Base-by-base conservation (phyloP, 2,113 vertebrate genomes). In the Marmota flaviventris region DNA sequence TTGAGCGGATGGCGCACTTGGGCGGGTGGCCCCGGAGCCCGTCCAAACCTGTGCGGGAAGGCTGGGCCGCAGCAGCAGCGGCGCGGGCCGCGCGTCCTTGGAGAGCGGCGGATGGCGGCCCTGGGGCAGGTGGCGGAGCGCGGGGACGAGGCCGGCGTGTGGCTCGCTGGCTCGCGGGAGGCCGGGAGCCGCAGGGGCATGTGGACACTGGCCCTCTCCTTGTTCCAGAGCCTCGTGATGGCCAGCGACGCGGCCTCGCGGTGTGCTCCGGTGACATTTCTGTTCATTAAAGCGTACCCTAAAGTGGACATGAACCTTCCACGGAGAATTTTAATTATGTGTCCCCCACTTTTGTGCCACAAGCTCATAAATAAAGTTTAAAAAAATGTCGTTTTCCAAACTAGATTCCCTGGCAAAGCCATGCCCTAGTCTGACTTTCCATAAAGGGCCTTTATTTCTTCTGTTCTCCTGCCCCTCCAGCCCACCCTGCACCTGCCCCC, bases 181-280 rank as follows among this genome's bases (percentile, higher is more conserved):
- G 99, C 99, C 98, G 99, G 99, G 99, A 98, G 99, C 96, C 99
- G 99, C 99, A 99, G 99, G 99, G 99, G 99, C 99, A 99, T 99
- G 99, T 99, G 99, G 99, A 99, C 99, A 99, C 99, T 99, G 99
- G 99, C 99, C 32, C 97, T 97, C 97, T 97, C 97, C 97, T 99
- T 99, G 99, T 99, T 99, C 99, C 99, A 99, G 99, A 99, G 99
- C 99, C 99, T 99, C 99, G 99, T 99, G 98, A 99, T 99, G 99
- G 99, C 58, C 98, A 99, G 99, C 27, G 4, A 82, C 45, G 4
- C 42, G 34, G 18, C 32, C 32, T 56, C 22, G 53, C 29, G n/a
- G 42, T 7, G 83, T 5, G 34, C 34, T 17, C 6, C 14, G 8
- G 32, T 17, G 67, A 18, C 16, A 5, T 29, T 3, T 65, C 39